Percentiles rank a stretch among this genome's conserved stretches.
Conservation (phyloP, 2,888 invertebrate genomes). For the Xylocampa areola region DNA sequence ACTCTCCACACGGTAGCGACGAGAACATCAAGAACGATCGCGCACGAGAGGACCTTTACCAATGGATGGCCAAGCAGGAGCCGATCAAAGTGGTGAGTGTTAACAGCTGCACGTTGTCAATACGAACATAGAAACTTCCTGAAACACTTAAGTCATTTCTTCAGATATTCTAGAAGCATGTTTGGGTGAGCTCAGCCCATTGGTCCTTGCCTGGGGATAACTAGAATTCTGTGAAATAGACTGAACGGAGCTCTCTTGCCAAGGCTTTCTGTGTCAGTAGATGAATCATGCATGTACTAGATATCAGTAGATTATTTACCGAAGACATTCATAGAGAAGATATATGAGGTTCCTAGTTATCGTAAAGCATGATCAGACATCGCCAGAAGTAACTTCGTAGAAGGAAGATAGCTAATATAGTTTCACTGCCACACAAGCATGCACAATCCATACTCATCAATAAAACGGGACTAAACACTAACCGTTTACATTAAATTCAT, state of each 20-base stretch:
- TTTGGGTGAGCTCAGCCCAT: too few relatives aligned
- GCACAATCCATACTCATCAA: constrained; percentile 7
- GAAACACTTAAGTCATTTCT: background rate
- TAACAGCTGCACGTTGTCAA: background rate
- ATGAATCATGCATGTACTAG: constrained; percentile 19
- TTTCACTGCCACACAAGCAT: constrained; percentile 19
- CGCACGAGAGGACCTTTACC: constrained; percentile 96
- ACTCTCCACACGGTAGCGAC: constrained; percentile 87
- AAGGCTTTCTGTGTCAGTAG: background rate
- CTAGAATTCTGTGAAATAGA: too few relatives aligned
- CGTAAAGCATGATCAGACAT: too few relatives aligned
- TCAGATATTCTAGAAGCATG: background rate
- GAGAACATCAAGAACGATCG: constrained; percentile 89
- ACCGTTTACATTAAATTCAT: constrained; percentile 19
- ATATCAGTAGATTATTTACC: too few relatives aligned
- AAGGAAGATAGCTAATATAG: too few relatives aligned
- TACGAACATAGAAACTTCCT: background rate
- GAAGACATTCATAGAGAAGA: too few relatives aligned
- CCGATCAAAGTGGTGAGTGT: constrained; percentile 83
- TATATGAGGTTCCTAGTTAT: too few relatives aligned
- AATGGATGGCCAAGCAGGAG: constrained; percentile 99
- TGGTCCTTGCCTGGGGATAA: too few relatives aligned
- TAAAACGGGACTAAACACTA: constrained; percentile 22
- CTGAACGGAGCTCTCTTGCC: too few relatives aligned
- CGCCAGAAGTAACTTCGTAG: too few relatives aligned